These are phyloP conservation scores for Troides oblongomaculatus DNA, from an alignment of 2,888 invertebrate species.

Conservation along the genomic window DNA sequence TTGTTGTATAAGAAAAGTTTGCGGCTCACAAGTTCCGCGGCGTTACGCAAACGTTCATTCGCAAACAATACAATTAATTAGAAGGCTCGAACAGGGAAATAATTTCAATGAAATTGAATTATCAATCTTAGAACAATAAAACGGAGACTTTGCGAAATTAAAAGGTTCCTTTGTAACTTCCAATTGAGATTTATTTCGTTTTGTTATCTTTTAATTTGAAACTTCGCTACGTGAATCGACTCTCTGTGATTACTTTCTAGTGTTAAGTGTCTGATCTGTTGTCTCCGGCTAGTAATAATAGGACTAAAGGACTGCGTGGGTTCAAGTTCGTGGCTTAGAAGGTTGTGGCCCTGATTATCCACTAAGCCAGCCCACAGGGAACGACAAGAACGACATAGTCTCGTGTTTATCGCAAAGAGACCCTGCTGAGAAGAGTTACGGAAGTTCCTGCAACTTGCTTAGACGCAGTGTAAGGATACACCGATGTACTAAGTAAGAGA, in stretches of 20 bases:
- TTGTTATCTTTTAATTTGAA: slow-evolving; percentile 1
- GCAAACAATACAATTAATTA: slow-evolving; percentile 17
- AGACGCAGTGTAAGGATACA: too few relatives aligned
- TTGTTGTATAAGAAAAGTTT: background rate
- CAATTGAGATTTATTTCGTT: slow-evolving; percentile 1
- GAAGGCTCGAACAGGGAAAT: slow-evolving; percentile 9
- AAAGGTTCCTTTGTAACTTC: slow-evolving; percentile 11
- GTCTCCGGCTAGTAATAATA: too few relatives aligned
- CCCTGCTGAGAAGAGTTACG: too few relatives aligned
- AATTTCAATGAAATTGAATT: slow-evolving; percentile 14
- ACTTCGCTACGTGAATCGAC: background rate
- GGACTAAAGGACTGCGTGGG: too few relatives aligned
- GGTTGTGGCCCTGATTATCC: too few relatives aligned
- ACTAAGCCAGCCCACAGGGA: too few relatives aligned
- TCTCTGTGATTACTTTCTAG: background rate
- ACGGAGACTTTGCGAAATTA: slow-evolving; percentile 11
- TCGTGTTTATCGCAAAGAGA: too few relatives aligned
- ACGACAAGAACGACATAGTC: too few relatives aligned
- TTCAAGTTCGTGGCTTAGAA: too few relatives aligned
- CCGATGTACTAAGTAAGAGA: too few relatives aligned
- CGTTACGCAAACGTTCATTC: slow-evolving; percentile 11
- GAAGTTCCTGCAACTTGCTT: too few relatives aligned
- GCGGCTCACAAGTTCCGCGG: background rate
- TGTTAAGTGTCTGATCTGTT: too few relatives aligned
- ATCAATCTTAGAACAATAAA: slow-evolving; percentile 13